phyloP scores from a whole-genome alignment of 2,888 invertebrate genomes.

The Dryocosmus kuriphilus region DNA sequence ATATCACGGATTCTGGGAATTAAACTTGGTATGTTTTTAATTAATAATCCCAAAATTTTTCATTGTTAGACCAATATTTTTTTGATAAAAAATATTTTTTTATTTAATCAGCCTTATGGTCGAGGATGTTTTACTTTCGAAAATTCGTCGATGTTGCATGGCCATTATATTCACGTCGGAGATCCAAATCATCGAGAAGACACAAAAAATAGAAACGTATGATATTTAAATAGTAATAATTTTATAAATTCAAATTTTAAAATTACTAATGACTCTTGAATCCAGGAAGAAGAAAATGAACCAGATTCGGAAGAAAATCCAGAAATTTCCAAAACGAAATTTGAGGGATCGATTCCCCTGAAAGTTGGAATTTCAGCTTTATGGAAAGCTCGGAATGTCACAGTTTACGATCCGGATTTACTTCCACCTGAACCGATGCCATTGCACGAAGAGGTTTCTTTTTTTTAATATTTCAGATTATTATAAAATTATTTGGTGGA shows the following conservation, averaged over 20 bases:
- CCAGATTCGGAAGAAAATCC: slow-evolving; percentile 29
- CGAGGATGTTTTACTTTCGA: slow-evolving; percentile 88
- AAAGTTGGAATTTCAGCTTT: slow-evolving; percentile 77
- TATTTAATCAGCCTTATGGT: slow-evolving; percentile 81
- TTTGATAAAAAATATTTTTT: neutral
- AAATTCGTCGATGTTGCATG: slow-evolving; percentile 87
- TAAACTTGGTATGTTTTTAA: slow-evolving; percentile 77
- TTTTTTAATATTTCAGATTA: neutral
- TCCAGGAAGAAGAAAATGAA: slow-evolving; percentile 49
- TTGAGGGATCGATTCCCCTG: slow-evolving; percentile 65
- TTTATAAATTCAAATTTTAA: too few species aligned
- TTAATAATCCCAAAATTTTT: neutral
- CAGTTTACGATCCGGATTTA: slow-evolving; percentile 84
- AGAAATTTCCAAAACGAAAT: slow-evolving; percentile 57
- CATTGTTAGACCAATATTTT: neutral
- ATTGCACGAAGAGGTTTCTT: slow-evolving; percentile 78
- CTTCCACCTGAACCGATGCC: slow-evolving; percentile 86
- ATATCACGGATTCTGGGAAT: slow-evolving; percentile 86
- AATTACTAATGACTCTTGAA: neutral
- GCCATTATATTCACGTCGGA: slow-evolving; percentile 82
- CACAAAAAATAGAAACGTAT: slow-evolving; percentile 71
- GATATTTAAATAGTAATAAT: neutral
- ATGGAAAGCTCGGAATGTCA: slow-evolving; percentile 86
- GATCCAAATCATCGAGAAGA: slow-evolving; percentile 80
- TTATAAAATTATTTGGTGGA: neutral